phyloP scores from a whole-genome alignment of 2,113 vertebrate species.

The Arizona elegans region DNA sequence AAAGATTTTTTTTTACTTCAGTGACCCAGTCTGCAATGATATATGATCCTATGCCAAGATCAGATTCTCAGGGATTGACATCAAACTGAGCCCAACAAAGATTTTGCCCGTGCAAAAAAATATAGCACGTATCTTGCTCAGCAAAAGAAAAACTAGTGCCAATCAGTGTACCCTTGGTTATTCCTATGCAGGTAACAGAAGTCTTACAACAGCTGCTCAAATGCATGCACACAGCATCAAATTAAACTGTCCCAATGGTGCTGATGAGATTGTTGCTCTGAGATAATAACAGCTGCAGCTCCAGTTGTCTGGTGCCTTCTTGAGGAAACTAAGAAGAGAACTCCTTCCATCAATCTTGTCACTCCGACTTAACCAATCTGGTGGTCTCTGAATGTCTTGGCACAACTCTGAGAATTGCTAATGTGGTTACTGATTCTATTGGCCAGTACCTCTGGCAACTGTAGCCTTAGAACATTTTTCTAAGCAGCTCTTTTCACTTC shows the following conservation, averaged over 20 bases:
- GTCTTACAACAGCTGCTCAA: background rate
- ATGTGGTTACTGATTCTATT: background rate
- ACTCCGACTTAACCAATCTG: background rate
- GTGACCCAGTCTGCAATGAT: background rate
- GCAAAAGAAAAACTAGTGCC: background rate
- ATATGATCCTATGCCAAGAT: background rate
- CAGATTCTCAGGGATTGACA: background rate
- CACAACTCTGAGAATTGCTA: background rate
- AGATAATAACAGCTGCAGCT: background rate
- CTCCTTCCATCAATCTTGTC: background rate
- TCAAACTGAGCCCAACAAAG: background rate
- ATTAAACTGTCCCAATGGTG: background rate
- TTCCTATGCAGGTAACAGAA: background rate
- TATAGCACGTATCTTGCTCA: background rate
- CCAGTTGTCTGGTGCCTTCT: background rate
- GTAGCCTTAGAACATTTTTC: background rate
- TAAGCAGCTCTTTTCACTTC: background rate
- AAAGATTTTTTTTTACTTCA: background rate
- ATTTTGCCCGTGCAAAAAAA: background rate
- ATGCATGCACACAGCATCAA: background rate
- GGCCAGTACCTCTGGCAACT: background rate
- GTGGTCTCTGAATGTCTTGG: background rate
- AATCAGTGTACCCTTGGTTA: background rate
- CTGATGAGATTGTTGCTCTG: background rate
- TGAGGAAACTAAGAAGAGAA: background rate